phyloP scores from a whole-genome alignment of 2,113 vertebrate species.

The Maccullochella peelii region DNA sequence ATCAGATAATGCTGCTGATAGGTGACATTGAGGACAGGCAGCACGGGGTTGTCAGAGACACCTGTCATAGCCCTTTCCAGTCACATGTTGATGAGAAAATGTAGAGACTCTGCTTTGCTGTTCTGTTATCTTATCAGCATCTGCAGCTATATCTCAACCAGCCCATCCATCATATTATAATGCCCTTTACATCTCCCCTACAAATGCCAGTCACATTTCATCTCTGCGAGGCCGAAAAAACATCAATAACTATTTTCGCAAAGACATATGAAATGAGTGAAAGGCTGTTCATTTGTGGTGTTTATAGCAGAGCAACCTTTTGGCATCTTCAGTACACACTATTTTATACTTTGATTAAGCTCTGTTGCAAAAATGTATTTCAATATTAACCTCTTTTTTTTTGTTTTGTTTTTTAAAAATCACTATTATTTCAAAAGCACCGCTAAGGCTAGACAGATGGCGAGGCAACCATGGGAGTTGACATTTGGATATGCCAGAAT shows the following conservation, averaged over 20 bases:
- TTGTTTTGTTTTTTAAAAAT: background rate
- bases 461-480: slow-evolving; percentile 80
- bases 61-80: slow-evolving; percentile 72
- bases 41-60: slow-evolving; percentile 63
- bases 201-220: slow-evolving; percentile 73
- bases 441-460: slow-evolving; percentile 68
- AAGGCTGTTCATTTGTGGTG: slow-evolving; percentile 52
- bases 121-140: slow-evolving; percentile 77
- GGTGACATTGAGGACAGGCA: slow-evolving; percentile 70
- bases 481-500: slow-evolving; percentile 85
- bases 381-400: slow-evolving; percentile 20
- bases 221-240: slow-evolving; percentile 61
- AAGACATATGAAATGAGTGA: slow-evolving; percentile 50
- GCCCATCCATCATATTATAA: slow-evolving; percentile 76
- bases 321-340: slow-evolving; percentile 28
- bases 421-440: slow-evolving; percentile 75
- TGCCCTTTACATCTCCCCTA: slow-evolving; percentile 74
- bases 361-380: slow-evolving; percentile 24
- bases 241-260: slow-evolving; percentile 76
- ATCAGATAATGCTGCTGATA: slow-evolving; percentile 81
- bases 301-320: slow-evolving; percentile 46
- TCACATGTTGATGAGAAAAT: slow-evolving; percentile 72
- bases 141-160: slow-evolving; percentile 71
- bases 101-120: slow-evolving; percentile 56
- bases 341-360: slow-evolving; percentile 45